Evolutionary conservation across 2,888 invertebrate genomes (phyloP).

Genomic region (Stegana nigrithorax): DNA sequence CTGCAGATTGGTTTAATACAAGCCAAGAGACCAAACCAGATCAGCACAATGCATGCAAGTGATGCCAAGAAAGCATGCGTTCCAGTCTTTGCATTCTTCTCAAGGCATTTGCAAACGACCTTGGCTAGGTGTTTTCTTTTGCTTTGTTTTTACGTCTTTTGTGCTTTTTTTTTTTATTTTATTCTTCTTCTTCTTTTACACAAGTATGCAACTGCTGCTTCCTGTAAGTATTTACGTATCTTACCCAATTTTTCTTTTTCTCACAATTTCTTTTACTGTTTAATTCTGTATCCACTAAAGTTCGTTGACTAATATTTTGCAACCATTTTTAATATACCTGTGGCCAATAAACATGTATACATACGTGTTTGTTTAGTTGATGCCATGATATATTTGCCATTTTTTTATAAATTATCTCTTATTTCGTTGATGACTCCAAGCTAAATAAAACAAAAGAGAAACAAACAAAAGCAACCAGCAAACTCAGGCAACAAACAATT

Average conservation of each 20-base stretch:
- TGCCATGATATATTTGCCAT: not conserved
- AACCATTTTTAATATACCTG: no score
- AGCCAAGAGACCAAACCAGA: not conserved
- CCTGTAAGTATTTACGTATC: not conserved
- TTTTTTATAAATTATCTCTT: not conserved
- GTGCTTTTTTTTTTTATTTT: slow-evolving; percentile 25
- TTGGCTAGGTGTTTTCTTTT: slow-evolving; percentile 30
- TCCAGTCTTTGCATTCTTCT: slow-evolving; percentile 23
- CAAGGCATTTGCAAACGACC: slow-evolving; percentile 45
- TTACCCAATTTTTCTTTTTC: not conserved
- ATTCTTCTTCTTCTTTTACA: not conserved
- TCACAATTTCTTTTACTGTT: not conserved
- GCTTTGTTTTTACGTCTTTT: slow-evolving; percentile 34
- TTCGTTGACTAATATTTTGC: no score
- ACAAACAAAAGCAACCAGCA: no score
- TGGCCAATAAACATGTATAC: not conserved
- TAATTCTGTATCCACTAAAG: no score
- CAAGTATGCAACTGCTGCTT: not conserved
- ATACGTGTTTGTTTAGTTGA: not conserved
- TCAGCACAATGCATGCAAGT: not conserved
- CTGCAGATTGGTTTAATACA: not conserved
- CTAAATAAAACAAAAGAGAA: no score
- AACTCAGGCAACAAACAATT: no score
- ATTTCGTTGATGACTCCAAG: not conserved
- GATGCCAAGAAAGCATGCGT: not conserved